Percentiles rank a stretch among this genome's conserved stretches.
Conservation (phyloP, 2,113 vertebrate genomes). For the Neodon shergylaensis region DNA sequence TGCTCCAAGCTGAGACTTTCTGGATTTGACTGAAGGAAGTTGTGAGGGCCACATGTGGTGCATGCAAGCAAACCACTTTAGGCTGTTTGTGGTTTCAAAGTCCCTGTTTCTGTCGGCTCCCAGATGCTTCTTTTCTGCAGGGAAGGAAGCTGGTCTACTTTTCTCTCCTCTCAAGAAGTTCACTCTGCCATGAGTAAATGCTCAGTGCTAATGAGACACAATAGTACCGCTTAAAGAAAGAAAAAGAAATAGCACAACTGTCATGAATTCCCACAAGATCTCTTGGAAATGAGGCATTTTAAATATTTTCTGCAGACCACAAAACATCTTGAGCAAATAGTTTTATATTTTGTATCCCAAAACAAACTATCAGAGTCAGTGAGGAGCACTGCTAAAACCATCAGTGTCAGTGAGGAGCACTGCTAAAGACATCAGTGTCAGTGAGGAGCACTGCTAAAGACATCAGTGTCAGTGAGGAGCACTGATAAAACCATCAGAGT, state of each 20-base stretch:
- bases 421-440: slow-evolving; percentile 69
- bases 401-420: slow-evolving; percentile 66
- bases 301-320: slow-evolving; percentile 88
- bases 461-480: neutral
- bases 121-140: slow-evolving; percentile 77
- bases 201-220: slow-evolving; percentile 85
- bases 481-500: slow-evolving; percentile 67
- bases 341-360: slow-evolving; percentile 84
- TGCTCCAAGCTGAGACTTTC: slow-evolving; percentile 44
- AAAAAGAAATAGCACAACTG: slow-evolving; percentile 83
- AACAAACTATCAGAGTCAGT: slow-evolving; percentile 80
- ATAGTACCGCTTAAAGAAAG: slow-evolving; percentile 74
- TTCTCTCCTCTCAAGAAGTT: slow-evolving; percentile 81
- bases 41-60: slow-evolving; percentile 78
- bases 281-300: slow-evolving; percentile 87
- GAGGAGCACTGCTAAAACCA: slow-evolving; percentile 53
- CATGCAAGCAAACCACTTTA: slow-evolving; percentile 81
- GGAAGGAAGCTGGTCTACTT: slow-evolving; percentile 80
- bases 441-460: neutral
- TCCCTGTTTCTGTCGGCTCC: slow-evolving; percentile 49
- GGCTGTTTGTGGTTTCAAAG: slow-evolving; percentile 62
- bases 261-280: slow-evolving; percentile 88
- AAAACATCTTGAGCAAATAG: slow-evolving; percentile 87
- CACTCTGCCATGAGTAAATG: slow-evolving; percentile 84
- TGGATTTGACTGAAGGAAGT: slow-evolving; percentile 81